These are phyloP conservation scores for Megalops cyprinoides DNA, from an alignment of 2,797 vertebrate species.

Conservation along the genomic window DNA sequence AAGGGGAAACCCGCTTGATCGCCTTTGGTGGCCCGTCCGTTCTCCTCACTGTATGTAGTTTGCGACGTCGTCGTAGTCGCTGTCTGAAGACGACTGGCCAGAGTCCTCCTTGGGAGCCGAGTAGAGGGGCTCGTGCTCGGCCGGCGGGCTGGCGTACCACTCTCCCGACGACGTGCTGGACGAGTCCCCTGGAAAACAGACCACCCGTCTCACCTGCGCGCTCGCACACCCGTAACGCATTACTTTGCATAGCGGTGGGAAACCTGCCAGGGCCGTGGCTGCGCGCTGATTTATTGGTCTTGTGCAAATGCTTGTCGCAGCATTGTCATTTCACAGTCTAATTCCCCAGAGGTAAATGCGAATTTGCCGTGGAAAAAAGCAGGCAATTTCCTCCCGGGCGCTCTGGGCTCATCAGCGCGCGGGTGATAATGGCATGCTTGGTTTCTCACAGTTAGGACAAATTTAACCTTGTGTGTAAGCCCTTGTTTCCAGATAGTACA, in stretches of 20 bases:
- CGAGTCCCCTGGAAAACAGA: constrained; percentile 36
- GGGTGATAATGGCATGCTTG: too few relatives aligned
- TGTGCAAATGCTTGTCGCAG: neutral
- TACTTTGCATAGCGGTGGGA: neutral
- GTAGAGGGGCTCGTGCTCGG: constrained; percentile 53
- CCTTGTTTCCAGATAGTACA: neutral
- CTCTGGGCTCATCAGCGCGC: too few relatives aligned
- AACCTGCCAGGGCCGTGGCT: neutral
- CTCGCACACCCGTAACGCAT: neutral
- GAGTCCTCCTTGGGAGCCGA: constrained; percentile 60
- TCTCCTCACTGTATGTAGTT: neutral
- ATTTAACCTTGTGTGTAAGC: neutral
- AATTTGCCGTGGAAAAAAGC: neutral
- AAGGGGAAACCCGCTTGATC: neutral
- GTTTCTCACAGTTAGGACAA: too few relatives aligned
- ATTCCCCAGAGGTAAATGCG: neutral
- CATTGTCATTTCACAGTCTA: neutral
- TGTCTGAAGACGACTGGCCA: constrained; percentile 39
- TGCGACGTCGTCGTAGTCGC: constrained; percentile 64
- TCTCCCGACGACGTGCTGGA: constrained; percentile 50
- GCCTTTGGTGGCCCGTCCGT: neutral
- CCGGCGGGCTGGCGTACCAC: constrained; percentile 47
- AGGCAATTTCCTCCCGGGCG: neutral
- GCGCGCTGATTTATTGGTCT: neutral
- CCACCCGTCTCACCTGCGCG: neutral